Percentiles rank a stretch among this genome's conserved stretches.
Conservation (phyloP, 92 coral and sea anemone genomes). For the Ricordea florida region DNA sequence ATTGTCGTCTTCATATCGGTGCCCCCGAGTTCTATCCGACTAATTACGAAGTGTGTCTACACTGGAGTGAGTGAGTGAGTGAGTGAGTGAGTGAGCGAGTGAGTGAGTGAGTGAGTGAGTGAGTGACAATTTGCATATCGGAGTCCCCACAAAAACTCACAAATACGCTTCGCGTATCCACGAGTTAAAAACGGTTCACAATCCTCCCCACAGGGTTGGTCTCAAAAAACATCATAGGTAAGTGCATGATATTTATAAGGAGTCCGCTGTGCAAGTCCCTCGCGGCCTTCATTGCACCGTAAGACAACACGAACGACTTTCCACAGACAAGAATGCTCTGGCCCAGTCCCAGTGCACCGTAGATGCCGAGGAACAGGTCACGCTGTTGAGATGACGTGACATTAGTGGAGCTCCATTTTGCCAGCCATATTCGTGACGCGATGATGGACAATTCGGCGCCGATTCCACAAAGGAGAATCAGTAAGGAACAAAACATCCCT, state of each 20-base stretch:
- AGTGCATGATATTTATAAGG: conserved; percentile 66
- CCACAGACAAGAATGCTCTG: conserved; percentile 45
- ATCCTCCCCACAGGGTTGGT: conserved; percentile 81
- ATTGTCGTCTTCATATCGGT: no score
- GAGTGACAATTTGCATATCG: no score
- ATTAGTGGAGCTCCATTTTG: conserved; percentile 84
- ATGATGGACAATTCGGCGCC: conserved; percentile 63
- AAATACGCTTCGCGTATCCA: no score
- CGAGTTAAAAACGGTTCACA: conserved; percentile 76
- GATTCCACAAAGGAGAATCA: conserved; percentile 37
- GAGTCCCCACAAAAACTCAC: no score
- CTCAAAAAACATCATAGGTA: conserved; percentile 80
- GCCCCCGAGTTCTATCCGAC: no score
- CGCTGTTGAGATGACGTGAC: conserved; percentile 63
- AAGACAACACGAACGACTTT: conserved; percentile 46
- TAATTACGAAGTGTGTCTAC: no score
- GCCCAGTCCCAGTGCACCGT: conserved; percentile 73
- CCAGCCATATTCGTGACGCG: conserved; percentile 78
- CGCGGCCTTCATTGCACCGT: conserved; percentile 65
- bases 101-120: no score
- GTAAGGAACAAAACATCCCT: conserved; percentile 58
- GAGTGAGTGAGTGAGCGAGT: no score
- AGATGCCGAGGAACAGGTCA: conserved; percentile 70
- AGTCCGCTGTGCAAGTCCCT: conserved; percentile 61
- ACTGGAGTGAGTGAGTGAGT: no score